Conservation (phyloP, 2,113 vertebrate genomes). For the Anarrhichthys ocellatus region DNA sequence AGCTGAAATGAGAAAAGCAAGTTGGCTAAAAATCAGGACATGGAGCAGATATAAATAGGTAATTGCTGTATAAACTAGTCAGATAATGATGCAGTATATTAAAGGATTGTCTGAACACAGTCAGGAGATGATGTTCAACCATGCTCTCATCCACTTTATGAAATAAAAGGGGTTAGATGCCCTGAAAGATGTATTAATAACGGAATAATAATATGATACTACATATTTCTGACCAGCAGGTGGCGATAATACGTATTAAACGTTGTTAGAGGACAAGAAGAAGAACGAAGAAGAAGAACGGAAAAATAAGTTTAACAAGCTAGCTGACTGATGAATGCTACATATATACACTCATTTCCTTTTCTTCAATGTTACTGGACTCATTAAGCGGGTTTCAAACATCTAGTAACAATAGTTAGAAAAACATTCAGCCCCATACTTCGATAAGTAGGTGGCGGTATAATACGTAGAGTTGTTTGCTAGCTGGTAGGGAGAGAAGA, state of each 20-base stretch:
- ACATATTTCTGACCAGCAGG: neutral
- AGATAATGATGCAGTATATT: neutral
- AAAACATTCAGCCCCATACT: neutral
- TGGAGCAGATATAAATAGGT: neutral
- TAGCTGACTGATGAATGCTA: neutral
- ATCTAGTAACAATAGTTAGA: neutral
- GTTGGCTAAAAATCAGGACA: neutral
- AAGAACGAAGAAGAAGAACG: neutral
- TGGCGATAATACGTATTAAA: neutral
- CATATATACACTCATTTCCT: neutral
- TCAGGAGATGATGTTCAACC: neutral
- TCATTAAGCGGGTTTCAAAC: neutral
- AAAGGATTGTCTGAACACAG: neutral
- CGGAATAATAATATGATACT: neutral
- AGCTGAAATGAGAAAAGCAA: too few species aligned
- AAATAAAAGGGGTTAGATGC: neutral
- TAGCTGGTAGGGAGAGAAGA: neutral
- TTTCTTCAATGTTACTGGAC: neutral
- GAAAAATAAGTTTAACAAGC: neutral
- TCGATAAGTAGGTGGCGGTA: slow-evolving; percentile 46
- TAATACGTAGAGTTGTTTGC: neutral
- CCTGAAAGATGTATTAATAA: neutral
- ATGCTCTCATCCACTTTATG: neutral
- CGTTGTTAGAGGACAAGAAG: neutral
- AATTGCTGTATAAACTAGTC: neutral